Conservation (phyloP, 2,888 invertebrate species). For the Amblyjoppa proteus region DNA sequence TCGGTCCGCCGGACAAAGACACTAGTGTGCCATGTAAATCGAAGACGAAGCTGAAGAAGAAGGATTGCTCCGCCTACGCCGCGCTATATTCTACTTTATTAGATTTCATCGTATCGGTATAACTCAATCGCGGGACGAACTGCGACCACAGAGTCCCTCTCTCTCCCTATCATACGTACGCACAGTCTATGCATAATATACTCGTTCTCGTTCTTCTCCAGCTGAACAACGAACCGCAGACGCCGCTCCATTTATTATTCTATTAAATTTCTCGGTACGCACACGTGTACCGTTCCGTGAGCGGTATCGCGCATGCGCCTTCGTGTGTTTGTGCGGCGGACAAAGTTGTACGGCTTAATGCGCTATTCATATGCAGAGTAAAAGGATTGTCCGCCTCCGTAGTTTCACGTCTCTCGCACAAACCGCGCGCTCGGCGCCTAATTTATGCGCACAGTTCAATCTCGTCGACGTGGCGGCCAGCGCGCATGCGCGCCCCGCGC, state of each 20-base stretch:
- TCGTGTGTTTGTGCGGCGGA: slow-evolving; percentile 7
- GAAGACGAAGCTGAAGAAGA: not conserved
- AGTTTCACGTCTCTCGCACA: slow-evolving; percentile 40
- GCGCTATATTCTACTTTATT: slow-evolving; percentile 26
- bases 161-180: not conserved
- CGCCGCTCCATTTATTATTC: slow-evolving; percentile 80
- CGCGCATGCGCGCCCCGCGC: not conserved
- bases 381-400: slow-evolving; percentile 54
- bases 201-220: slow-evolving; percentile 52
- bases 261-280: slow-evolving; percentile 77
- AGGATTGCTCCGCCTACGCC: slow-evolving; percentile 15
- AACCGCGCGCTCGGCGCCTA: slow-evolving; percentile 8
- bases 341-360: slow-evolving; percentile 58
- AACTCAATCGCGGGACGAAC: slow-evolving; percentile 45
- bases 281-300: slow-evolving; percentile 30
- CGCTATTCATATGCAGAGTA: slow-evolving; percentile 65
- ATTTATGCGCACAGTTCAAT: slow-evolving; percentile 53
- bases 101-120: slow-evolving; percentile 43
- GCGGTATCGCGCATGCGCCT: not conserved
- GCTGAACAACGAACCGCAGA: slow-evolving; percentile 53
- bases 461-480: slow-evolving; percentile 23
- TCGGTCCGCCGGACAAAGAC: not conserved
- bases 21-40: not conserved
- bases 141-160: not conserved
- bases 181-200: slow-evolving; percentile 34